Evolutionary conservation across 2,797 vertebrate genomes (phyloP), one percentile per base, ranked within the genome.

Genomic region (Gymnothorax javanicus): DNA sequence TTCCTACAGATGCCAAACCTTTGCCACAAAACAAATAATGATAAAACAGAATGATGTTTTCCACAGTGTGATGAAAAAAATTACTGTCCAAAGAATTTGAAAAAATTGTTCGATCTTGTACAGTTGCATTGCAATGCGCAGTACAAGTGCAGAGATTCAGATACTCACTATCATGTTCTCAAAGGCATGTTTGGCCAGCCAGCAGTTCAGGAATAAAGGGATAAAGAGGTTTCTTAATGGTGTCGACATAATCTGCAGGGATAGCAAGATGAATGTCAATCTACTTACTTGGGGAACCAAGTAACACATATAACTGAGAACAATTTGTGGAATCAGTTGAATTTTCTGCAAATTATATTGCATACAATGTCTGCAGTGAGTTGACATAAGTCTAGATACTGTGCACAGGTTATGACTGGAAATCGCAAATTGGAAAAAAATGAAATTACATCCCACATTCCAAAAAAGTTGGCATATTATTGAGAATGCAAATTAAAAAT

Each of bases 121-220:
- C 11, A n/a, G n/a, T 69, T 2, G 64, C 23, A 81, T 54, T 56
- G 77, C 20, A 52, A 2, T 43, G 33, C 33, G 33, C 33, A 43
- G 33, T 1, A 43, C 33, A 43, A 43, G 33, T 43, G 2, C 33
- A 43, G 33, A 43, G 58, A 83, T 56, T 12, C n/a, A 59, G 56
- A 57, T 57, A 91, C 93, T 91, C 84, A 93, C 92, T 75, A 93
- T 89, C 87, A 92, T 90, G 83, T 89, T 94, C 83, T 94, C 91
- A 87, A 93, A 87, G 0, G 91, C 85, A 79, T 91, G 91, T 84
- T 92, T 93, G 60, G 92, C 92, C 85, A 93, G 87, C 93, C 93
- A 94, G 89, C 92, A 94, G 83, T 94, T 93, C 15, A 94, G 92
- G 82, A 94, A 94, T 69, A 93, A 93, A 6, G 91, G 92, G 83